phyloP scores from a whole-genome alignment of 2,888 invertebrate genomes.

The Acrobasis suavella region DNA sequence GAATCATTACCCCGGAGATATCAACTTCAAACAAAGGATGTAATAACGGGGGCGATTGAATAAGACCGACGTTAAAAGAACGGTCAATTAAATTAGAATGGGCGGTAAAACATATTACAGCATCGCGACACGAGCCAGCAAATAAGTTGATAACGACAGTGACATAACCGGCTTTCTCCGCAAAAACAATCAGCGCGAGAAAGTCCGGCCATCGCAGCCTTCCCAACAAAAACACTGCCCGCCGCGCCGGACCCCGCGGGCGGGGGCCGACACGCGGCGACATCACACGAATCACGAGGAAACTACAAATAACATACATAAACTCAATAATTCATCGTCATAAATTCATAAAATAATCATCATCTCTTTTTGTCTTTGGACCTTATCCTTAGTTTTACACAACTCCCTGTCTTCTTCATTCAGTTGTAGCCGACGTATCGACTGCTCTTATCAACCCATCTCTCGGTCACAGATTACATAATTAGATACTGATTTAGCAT shows the following conservation, averaged over 20 bases:
- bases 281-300: conserved; percentile 1
- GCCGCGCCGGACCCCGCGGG: not conserved
- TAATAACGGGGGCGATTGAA: not conserved
- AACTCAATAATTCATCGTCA: no score
- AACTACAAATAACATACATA: no score
- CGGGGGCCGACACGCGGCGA: not conserved
- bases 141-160: conserved; percentile 11
- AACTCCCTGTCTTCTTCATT: no score
- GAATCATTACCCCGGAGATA: no score
- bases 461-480: no score
- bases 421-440: no score
- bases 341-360: no score
- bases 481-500: no score
- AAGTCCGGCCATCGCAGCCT: not conserved
- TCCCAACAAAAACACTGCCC: conserved; percentile 11
- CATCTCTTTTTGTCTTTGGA: no score
- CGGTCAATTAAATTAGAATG: not conserved
- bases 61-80: not conserved
- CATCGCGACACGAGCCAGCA: not conserved
- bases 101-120: not conserved
- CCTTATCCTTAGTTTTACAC: no score
- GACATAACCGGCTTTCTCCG: conserved; percentile 19
- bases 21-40: no score
- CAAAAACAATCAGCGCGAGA: conserved; percentile 18
- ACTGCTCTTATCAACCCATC: no score